These are phyloP conservation scores for Tiphia femorata DNA, from an alignment of 2,888 invertebrate genomes.

Conservation along the genomic window DNA sequence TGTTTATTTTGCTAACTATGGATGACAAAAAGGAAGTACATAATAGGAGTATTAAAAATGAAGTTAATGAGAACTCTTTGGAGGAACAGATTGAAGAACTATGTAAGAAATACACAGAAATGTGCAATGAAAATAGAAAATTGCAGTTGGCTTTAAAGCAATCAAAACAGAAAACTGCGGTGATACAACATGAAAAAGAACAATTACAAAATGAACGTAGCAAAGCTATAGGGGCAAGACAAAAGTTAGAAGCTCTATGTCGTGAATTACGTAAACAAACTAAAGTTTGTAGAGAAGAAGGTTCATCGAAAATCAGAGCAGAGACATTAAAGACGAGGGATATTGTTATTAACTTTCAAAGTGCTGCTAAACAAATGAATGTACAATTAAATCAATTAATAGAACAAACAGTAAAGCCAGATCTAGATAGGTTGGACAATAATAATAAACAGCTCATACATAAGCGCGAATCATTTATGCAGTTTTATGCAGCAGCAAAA, in stretches of 20 bases:
- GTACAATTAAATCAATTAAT: slow-evolving; percentile 87
- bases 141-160: slow-evolving; percentile 73
- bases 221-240: slow-evolving; percentile 84
- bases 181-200: slow-evolving; percentile 82
- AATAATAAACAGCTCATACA: slow-evolving; percentile 87
- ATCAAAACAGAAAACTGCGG: slow-evolving; percentile 74
- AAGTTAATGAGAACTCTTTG: slow-evolving; percentile 75
- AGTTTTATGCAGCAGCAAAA: slow-evolving; percentile 83
- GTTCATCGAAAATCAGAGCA: slow-evolving; percentile 83
- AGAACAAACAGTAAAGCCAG: slow-evolving; percentile 86
- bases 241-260: slow-evolving; percentile 90
- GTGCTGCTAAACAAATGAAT: slow-evolving; percentile 87
- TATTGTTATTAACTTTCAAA: slow-evolving; percentile 88
- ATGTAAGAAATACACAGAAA: slow-evolving; percentile 82
- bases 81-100: slow-evolving; percentile 80
- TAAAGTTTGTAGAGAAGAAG: slow-evolving; percentile 91
- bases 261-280: slow-evolving; percentile 94
- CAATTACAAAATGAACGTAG: slow-evolving; percentile 85
- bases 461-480: slow-evolving; percentile 84
- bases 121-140: slow-evolving; percentile 80
- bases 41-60: slow-evolving; percentile 77
- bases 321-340: slow-evolving; percentile 92
- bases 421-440: slow-evolving; percentile 91
- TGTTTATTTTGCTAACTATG: too few relatives aligned
- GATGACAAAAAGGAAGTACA: slow-evolving; percentile 70